Base-by-base conservation (phyloP, 2,797 vertebrate species). In the Ptychadena robeensis region DNA sequence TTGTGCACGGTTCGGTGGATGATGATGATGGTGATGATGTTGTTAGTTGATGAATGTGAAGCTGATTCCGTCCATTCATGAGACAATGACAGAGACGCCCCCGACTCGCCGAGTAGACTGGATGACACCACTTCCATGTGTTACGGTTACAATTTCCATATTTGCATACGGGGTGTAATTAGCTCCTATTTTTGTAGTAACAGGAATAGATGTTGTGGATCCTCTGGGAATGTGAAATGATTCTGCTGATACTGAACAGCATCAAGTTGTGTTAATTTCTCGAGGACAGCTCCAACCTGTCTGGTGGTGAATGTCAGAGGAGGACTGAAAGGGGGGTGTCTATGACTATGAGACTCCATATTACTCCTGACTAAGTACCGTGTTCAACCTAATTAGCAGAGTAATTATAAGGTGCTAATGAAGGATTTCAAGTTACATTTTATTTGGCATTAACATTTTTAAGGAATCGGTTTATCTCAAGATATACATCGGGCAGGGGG, bases 341-440 rank as follows among this genome's bases (percentile, higher is more conserved):
- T 89, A 83, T 83, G 90, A 93, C 92, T n/a, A n/a, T n/a, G 93
- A 93, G 94, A 88, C 90, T 90, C 89, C 89, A 86, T 92, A 91
- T 91, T 91, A 91, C 91, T 91, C 90, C 91, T 87, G 92, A 93
- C 92, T 94, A 96, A 96, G 92, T 91, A 91, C 90, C 89, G 88
- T 92, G 96, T 95, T 84, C 95, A 94, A 88, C 91, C 92, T 97
- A 94, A 97, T 97, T 95, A 96, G 95, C 93, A 90, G 90, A 94
- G 93, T 95, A 93, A 97, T 97, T 97, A 96, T 94, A 94, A 94
- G 93, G 94, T 91, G 94, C 92, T 95, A 96, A 96, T 96, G 93
- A 96, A 94, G 90, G 93, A 91, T 92, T 94, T 92, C 92, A 93
- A 94, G 91, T 93, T 92, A 88, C 90, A 90, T 91, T 94, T 92